Evolutionary conservation across 2,888 invertebrate genomes (phyloP).

Genomic region (Torymus tubicola): DNA sequence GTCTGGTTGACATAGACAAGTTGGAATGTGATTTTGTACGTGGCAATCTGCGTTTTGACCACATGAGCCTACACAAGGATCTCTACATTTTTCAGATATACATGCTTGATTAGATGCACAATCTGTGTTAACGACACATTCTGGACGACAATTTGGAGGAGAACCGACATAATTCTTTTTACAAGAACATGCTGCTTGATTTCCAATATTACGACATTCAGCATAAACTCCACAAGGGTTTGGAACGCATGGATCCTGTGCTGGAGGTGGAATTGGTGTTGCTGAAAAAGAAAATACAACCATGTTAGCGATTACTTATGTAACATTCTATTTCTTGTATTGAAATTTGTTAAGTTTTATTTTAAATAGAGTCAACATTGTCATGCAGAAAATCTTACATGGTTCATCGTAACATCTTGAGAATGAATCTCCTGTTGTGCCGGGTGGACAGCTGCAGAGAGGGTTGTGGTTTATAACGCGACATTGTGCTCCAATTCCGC

Average conservation of each 20-base stretch:
- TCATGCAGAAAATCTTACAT: slow-evolving; percentile 58
- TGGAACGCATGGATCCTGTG: slow-evolving; percentile 83
- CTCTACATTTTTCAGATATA: slow-evolving; percentile 84
- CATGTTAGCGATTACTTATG: background rate
- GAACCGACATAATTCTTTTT: slow-evolving; percentile 82
- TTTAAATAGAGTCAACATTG: background rate
- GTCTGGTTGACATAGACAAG: slow-evolving; percentile 80
- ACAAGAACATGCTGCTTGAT: slow-evolving; percentile 82
- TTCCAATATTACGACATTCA: slow-evolving; percentile 81
- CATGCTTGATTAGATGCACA: slow-evolving; percentile 83
- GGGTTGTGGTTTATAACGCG: slow-evolving; percentile 89
- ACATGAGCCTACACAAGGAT: slow-evolving; percentile 85
- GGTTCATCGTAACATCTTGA: slow-evolving; percentile 82
- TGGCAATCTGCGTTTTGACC: slow-evolving; percentile 85
- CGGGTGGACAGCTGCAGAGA: slow-evolving; percentile 86
- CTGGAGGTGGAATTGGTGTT: slow-evolving; percentile 65
- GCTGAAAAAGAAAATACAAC: slow-evolving; percentile 53
- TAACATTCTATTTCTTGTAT: background rate
- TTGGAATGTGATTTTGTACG: slow-evolving; percentile 84
- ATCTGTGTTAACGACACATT: slow-evolving; percentile 81
- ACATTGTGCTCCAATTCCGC: slow-evolving; percentile 87
- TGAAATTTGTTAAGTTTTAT: slow-evolving; percentile 56
- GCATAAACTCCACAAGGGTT: slow-evolving; percentile 85
- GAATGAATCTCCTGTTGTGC: slow-evolving; percentile 89
- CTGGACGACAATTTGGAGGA: slow-evolving; percentile 84